Evolutionary conservation across 1,140 invertebrate species (phyloP).

Genomic region (Metaphire vulgaris): DNA sequence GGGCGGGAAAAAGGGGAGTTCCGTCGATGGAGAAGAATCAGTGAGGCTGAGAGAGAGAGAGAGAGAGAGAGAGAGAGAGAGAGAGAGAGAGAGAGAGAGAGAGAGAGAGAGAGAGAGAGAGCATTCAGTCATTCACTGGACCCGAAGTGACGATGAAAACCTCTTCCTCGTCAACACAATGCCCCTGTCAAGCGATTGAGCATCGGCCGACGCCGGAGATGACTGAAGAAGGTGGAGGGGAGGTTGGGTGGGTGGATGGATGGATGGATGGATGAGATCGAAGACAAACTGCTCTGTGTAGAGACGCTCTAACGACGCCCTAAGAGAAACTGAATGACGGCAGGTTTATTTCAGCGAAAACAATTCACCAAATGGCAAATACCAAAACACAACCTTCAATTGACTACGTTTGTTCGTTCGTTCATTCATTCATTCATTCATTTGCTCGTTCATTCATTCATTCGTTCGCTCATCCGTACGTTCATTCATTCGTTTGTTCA

Average conservation of each 20-base stretch:
- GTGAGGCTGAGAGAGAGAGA: background rate
- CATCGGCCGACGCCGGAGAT: too few relatives aligned
- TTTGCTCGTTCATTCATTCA: too few relatives aligned
- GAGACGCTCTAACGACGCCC: background rate
- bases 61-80: too few relatives aligned
- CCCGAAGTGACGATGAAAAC: background rate
- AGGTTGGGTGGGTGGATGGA: background rate
- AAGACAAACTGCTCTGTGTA: background rate
- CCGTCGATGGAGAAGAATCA: background rate
- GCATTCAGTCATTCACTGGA: background rate
- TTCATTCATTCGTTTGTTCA: too few relatives aligned
- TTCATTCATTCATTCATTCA: too few relatives aligned
- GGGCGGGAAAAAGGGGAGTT: background rate
- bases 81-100: too few relatives aligned
- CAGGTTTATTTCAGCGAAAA: background rate
- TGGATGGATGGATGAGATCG: background rate
- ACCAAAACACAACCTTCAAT: too few relatives aligned
- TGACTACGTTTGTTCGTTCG: too few relatives aligned
- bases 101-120: too few relatives aligned
- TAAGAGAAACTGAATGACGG: background rate
- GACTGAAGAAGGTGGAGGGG: too few relatives aligned
- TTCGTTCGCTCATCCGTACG: too few relatives aligned
- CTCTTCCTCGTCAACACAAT: background rate
- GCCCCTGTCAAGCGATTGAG: background rate
- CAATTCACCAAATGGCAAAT: background rate